Conservation (phyloP, 2,888 invertebrate species). For the Philereme transversata region DNA sequence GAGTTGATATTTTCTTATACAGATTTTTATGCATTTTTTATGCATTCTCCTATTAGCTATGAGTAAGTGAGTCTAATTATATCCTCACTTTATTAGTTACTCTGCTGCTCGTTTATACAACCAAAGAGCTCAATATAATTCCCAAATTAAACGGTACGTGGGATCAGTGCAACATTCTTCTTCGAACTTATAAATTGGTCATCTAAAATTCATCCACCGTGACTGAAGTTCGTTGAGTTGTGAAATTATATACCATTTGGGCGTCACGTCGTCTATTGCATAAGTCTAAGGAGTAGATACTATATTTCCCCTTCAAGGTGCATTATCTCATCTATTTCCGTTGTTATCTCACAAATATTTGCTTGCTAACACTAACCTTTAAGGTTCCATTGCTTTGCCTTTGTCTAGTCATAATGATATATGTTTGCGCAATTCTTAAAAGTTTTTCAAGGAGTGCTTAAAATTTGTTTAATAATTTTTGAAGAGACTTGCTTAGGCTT, state of each 20-base stretch:
- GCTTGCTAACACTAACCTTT: conserved; percentile 18
- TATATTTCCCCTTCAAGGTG: conserved; percentile 48
- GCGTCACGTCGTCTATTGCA: conserved; percentile 11
- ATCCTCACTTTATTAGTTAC: too few relatives aligned
- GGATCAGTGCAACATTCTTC: neutral
- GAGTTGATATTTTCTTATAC: neutral
- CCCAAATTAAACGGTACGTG: neutral
- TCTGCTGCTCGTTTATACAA: too few relatives aligned
- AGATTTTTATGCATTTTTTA: neutral
- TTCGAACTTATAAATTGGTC: conserved; percentile 1
- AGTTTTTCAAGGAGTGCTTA: too few relatives aligned
- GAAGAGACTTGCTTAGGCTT: too few relatives aligned
- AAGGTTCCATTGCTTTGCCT: neutral
- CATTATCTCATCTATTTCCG: conserved; percentile 61
- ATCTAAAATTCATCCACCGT: conserved; percentile 41
- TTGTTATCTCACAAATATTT: conserved; percentile 55
- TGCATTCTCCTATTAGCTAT: neutral
- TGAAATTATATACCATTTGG: conserved; percentile 44
- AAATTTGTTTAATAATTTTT: too few relatives aligned
- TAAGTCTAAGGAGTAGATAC: conserved; percentile 1
- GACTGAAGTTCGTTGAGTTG: conserved; percentile 49
- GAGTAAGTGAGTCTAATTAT: too few relatives aligned
- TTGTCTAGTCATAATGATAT: too few relatives aligned
- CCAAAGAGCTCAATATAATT: neutral
- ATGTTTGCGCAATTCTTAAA: too few relatives aligned